Percentiles rank a stretch among this genome's conserved stretches.
phyloP scores from a whole-genome alignment of 2,888 invertebrate species.

The Glomeris marginata region DNA sequence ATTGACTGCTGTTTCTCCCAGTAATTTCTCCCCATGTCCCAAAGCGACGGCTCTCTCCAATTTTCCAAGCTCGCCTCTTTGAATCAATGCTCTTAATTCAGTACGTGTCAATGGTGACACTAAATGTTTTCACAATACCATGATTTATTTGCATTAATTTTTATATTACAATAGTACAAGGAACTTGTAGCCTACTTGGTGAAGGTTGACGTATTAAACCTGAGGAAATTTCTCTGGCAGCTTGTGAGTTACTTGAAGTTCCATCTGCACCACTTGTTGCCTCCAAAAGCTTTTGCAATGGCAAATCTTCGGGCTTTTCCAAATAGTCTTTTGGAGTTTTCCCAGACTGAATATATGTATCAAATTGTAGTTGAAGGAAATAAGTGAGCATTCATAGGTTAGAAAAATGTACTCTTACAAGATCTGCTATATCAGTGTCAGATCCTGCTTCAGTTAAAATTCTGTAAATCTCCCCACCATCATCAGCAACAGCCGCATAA shows the following conservation, averaged over 20 bases:
- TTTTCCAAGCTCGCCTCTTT: constrained; percentile 66
- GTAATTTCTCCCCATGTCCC: constrained; percentile 69
- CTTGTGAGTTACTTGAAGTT: background rate
- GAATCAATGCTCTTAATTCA: constrained; percentile 23
- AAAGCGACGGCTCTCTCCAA: constrained; percentile 74
- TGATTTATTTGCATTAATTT: background rate
- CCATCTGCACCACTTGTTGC: background rate
- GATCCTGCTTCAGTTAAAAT: constrained; percentile 70
- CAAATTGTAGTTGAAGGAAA: background rate
- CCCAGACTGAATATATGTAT: constrained; percentile 43
- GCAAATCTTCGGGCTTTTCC: constrained; percentile 48
- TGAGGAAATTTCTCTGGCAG: constrained; percentile 3
- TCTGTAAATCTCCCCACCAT: constrained; percentile 77
- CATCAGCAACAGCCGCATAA: constrained; percentile 35
- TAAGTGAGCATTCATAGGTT: background rate
- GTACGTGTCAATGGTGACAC: constrained; percentile 12
- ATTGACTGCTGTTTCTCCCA: constrained; percentile 48
- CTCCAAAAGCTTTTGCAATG: constrained; percentile 48
- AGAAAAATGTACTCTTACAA: constrained; percentile 40
- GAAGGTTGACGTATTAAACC: constrained; percentile 8
- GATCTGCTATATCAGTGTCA: constrained; percentile 64
- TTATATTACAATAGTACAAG: background rate
- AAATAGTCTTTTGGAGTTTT: constrained; percentile 64
- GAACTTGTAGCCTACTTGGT: constrained; percentile 5
- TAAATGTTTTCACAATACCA: background rate